Evolutionary conservation across 2,113 vertebrate genomes (phyloP).

Genomic region (Coracopsis vasa): DNA sequence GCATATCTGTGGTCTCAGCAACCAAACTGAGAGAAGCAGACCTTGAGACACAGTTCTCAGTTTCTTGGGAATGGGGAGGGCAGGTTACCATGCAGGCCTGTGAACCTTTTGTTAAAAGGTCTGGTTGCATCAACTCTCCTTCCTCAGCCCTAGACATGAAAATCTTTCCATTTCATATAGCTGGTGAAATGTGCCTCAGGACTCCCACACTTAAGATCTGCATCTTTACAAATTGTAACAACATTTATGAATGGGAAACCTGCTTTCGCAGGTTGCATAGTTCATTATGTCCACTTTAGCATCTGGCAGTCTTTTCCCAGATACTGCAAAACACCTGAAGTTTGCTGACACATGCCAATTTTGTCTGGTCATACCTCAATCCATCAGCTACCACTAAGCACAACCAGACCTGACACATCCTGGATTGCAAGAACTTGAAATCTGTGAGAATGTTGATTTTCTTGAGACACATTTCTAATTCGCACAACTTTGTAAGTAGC

Average conservation of each 20-base stretch:
- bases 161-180: not conserved
- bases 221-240: not conserved
- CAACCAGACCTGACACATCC: not conserved
- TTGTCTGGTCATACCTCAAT: not conserved
- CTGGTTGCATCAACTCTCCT: not conserved
- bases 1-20: not conserved
- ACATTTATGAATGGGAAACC: not conserved
- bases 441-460: not conserved
- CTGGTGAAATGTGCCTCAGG: not conserved
- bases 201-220: not conserved
- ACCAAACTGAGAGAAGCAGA: not conserved
- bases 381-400: not conserved
- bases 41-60: not conserved
- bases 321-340: accelerated
- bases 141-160: not conserved
- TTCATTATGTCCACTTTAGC: not conserved
- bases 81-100: accelerated
- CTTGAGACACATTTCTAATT: accelerated
- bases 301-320: not conserved
- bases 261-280: not conserved
- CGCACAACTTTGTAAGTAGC: not conserved
- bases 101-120: not conserved
- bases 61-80: not conserved
- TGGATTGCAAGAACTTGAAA: not conserved
- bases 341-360: not conserved